Conservation (phyloP, 1,140 invertebrate genomes). For the Leguminivora glycinivorella region DNA sequence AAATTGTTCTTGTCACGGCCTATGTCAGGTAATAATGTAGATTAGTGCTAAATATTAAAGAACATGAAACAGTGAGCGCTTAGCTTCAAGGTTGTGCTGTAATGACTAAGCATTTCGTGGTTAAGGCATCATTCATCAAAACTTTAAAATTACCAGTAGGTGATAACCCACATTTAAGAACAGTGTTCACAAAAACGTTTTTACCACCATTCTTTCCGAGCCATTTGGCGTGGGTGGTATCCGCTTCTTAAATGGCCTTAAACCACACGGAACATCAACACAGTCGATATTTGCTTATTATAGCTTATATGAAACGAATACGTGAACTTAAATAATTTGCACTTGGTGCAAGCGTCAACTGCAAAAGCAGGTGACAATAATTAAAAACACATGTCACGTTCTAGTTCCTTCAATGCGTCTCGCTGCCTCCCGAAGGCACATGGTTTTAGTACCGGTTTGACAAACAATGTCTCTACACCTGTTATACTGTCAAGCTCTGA, state of each 20-base stretch:
- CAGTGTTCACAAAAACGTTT: not conserved
- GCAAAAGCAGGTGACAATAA: conserved; percentile 1
- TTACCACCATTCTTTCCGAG: not conserved
- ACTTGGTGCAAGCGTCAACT: not conserved
- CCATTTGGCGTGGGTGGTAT: conserved; percentile 2
- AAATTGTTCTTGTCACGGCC: not conserved
- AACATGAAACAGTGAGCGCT: not conserved
- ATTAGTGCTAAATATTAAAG: conserved; percentile 1
- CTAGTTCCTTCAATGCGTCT: not conserved
- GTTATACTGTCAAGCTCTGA: not conserved
- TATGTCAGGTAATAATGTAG: not conserved
- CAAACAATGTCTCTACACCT: conserved; percentile 7
- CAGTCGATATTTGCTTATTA: not conserved
- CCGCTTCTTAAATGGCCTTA: conserved; percentile 12
- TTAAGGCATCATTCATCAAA: not conserved
- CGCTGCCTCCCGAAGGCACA: not conserved
- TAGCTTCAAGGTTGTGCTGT: not conserved
- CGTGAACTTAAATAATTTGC: no score
- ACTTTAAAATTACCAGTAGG: not conserved
- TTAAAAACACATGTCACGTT: not conserved
- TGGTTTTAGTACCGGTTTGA: not conserved
- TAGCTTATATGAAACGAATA: no score
- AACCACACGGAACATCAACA: not conserved
- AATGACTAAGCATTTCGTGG: conserved; percentile 13
- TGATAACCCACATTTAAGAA: not conserved